Evolutionary conservation across 2,113 vertebrate genomes (phyloP).

Genomic region (Hippotragus niger): DNA sequence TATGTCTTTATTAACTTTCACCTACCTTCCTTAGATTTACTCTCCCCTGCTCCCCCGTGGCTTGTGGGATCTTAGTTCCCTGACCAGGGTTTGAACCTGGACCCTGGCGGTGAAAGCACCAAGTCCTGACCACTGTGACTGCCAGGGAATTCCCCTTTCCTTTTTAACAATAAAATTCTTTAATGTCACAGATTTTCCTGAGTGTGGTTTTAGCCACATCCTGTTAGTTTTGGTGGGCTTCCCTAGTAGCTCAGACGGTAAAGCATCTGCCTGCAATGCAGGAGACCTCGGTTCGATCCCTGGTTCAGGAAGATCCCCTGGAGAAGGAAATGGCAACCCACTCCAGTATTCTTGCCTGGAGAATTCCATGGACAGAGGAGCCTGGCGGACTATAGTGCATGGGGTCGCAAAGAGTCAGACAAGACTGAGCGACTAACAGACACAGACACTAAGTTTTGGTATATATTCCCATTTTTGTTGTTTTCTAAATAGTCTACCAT

Average conservation of each 20-base stretch:
- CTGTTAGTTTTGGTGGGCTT: not conserved
- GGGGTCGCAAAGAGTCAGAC: too few relatives aligned
- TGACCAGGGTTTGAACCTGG: not conserved
- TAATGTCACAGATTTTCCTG: not conserved
- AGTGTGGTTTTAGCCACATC: conserved; percentile 10
- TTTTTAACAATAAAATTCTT: not conserved
- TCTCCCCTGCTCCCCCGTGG: too few relatives aligned
- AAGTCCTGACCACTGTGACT: too few relatives aligned
- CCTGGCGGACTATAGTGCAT: too few relatives aligned
- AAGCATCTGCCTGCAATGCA: too few relatives aligned
- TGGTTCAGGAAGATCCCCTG: too few relatives aligned
- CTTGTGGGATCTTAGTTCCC: not conserved
- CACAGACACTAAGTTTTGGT: not conserved
- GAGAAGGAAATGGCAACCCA: too few relatives aligned
- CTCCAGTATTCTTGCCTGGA: too few relatives aligned
- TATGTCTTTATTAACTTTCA: not conserved
- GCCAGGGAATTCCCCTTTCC: not conserved
- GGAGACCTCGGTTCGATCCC: too few relatives aligned
- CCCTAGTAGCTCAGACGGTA: too few relatives aligned
- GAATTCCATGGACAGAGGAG: too few relatives aligned
- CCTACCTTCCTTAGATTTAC: not conserved
- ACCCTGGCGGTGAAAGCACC: not conserved
- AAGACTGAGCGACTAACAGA: too few relatives aligned
- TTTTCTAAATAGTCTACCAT: not conserved
- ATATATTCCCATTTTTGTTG: conserved; percentile 16